Base-by-base conservation (phyloP, 2,888 invertebrate genomes). In the Eulithis testata region DNA sequence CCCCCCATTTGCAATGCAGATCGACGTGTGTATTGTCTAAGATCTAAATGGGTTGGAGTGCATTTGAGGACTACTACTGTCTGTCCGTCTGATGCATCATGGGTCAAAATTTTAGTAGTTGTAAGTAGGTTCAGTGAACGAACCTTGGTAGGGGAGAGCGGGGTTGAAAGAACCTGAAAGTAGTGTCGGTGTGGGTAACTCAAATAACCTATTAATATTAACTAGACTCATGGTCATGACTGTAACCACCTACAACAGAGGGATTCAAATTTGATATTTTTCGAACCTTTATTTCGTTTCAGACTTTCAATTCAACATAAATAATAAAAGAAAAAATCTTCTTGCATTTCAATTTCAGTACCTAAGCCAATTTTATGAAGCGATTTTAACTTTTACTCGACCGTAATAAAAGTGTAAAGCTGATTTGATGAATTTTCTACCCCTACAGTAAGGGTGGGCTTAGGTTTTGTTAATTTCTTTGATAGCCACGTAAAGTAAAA, bases 1-100 rank as follows among this genome's bases (percentile, higher is more conserved):
- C 56, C 31, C 21, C 49, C 36, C 59, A 64, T 64, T 64, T 64
- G 64, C 59, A 64, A 44, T 59, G 49, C 59, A 64, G 55, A 59
- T 59, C 54, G 50, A 40, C 36, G 11, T 47, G 56, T 53, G 58
- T 49, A 54, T 64, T 64, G 64, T 59, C 59, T 59, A 14, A 55
- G 54, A 49, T 49, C 43, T 49, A 59, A 64, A 64, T 55, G 64
- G 64, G 11, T 50, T 45, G 43, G 59, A 64, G 59, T 59, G 50
- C 63, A 45, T 54, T 63, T 14, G 49, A 43, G 50, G 50, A 49
- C 53, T 59, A 12, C 43, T 5, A 31, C n/a, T 6, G 53, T 44
- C 51, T 47, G 51, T 31, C 53, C 54, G 55, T 62, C 43, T 51
- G 50, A 2, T 47, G 52, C 51, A 36, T 53, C 47, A 53, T 54